Evolutionary conservation across 2,888 invertebrate genomes (phyloP).

Genomic region (Microlaimidae sp.): DNA sequence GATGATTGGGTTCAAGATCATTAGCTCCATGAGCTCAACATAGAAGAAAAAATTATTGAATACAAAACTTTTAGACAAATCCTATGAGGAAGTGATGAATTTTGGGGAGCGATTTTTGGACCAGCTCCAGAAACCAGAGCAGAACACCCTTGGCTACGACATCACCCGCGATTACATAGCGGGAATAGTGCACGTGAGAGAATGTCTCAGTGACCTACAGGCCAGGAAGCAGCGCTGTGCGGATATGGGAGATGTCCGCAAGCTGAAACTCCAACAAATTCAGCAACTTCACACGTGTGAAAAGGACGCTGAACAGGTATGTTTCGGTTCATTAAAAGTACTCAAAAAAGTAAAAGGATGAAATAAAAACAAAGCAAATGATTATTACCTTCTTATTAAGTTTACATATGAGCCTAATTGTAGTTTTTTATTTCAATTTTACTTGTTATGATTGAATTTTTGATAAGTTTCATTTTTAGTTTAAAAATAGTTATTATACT

Average conservation of each 20-base stretch:
- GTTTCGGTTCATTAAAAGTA: neutral
- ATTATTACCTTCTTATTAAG: neutral
- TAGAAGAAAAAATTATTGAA: too few species aligned
- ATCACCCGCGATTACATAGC: constrained; percentile 50
- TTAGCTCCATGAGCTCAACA: too few species aligned
- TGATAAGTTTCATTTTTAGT: too few species aligned
- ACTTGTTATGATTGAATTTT: constrained; percentile 1
- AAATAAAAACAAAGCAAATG: neutral
- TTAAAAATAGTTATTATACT: too few species aligned
- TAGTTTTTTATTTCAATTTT: constrained; percentile 17
- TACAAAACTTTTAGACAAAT: constrained; percentile 49
- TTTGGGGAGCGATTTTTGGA: constrained; percentile 61
- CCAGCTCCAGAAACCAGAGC: constrained; percentile 57
- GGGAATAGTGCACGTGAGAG: constrained; percentile 54
- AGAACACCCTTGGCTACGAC: constrained; percentile 55
- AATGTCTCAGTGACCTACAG: constrained; percentile 50
- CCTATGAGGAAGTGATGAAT: constrained; percentile 51
- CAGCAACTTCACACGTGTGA: constrained; percentile 57
- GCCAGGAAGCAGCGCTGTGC: constrained; percentile 50
- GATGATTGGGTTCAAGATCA: too few species aligned
- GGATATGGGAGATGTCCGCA: constrained; percentile 57
- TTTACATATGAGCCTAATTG: neutral
- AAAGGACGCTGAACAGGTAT: constrained; percentile 52
- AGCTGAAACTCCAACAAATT: constrained; percentile 58
- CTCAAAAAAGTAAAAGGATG: neutral